Conservation (phyloP, 2,888 invertebrate genomes). For the Myopa testacea region DNA sequence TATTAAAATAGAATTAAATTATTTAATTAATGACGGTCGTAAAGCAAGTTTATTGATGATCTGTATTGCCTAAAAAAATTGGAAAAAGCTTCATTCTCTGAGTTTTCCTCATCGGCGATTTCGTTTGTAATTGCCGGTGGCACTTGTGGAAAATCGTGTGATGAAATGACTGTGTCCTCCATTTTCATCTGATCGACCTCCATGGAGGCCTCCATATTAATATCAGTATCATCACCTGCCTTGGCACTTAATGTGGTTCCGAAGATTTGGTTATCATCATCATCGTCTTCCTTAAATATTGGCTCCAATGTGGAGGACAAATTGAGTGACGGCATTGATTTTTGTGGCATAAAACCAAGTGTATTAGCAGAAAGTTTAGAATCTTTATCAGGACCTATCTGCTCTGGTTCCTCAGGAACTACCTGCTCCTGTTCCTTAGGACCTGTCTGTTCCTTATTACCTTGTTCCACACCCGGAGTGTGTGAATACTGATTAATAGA, state of each 20-base stretch:
- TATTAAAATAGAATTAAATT: too few relatives aligned
- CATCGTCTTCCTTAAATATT: slow-evolving; percentile 50
- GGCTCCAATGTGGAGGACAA: slow-evolving; percentile 49
- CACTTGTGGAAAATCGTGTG: slow-evolving; percentile 41
- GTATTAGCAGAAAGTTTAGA: neutral
- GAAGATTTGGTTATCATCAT: slow-evolving; percentile 38
- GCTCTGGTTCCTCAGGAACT: too few relatives aligned
- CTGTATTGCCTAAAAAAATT: slow-evolving; percentile 56
- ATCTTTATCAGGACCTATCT: neutral
- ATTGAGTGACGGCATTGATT: neutral
- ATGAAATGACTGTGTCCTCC: neutral
- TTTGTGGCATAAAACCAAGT: neutral
- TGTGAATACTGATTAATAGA: slow-evolving; percentile 33
- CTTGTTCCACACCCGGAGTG: too few relatives aligned
- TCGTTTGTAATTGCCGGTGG: slow-evolving; percentile 49
- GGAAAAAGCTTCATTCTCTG: slow-evolving; percentile 54
- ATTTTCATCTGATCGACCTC: slow-evolving; percentile 49
- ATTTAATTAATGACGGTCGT: slow-evolving; percentile 50
- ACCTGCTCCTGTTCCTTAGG: too few relatives aligned
- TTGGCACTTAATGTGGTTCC: neutral
- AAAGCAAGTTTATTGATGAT: slow-evolving; percentile 52
- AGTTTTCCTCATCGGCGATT: slow-evolving; percentile 47
- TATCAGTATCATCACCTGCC: slow-evolving; percentile 44
- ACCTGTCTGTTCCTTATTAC: slow-evolving; percentile 1
- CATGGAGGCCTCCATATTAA: slow-evolving; percentile 55